Base-by-base conservation (phyloP, 2,113 vertebrate species). In the Peromyscus polionotus region DNA sequence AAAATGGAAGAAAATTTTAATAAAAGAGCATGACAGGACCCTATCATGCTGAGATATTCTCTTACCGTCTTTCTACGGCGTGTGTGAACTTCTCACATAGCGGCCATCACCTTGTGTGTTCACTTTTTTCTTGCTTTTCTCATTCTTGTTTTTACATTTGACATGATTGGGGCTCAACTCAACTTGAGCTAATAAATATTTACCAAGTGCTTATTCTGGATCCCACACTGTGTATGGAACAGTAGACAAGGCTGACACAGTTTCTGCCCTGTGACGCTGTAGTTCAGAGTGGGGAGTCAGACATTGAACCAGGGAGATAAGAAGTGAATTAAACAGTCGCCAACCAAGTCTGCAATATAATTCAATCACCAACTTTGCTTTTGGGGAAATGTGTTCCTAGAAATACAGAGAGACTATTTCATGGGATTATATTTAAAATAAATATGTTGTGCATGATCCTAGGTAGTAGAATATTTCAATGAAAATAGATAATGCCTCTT, bases 171-270 rank as follows among this genome's bases (percentile, higher is more conserved):
- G 51, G 70, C 83, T 91, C 59, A 3, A 85, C 80, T 97, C 88
- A 39, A 90, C 67, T 54, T 67, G 12, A 68, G 70, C 89, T 76
- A n/a, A 81, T 92, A 95, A 98, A 87, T 93, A 96, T 88, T 97
- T 94, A 84, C 80, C 86, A 67, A 80, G 75, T 54, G 42, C 28
- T 85, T 45, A 1, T 42, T 65, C 36, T 68, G 14, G 0, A 88
- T 17, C 57, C 68, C 3, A 11, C 36, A 10, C 67, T 85, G 26
- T 33, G 61, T 14, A 7, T 2, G 9, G 67, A 83, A 39, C 73
- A 61, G 42, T 92, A 92, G 93, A 92, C 88, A 80, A 80, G 33
- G 63, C 85, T 12, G 39, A 51, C 59, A 48, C 22, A 8, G 65
- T 54, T 65, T 75, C 94, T 96, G 88, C 70, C 81, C 95, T 81